A percentile compares a stretch with the other conserved stretches of the same genome.
Evolutionary conservation across 2,888 invertebrate genomes (phyloP).

Genomic region (Sinelater perroti): DNA sequence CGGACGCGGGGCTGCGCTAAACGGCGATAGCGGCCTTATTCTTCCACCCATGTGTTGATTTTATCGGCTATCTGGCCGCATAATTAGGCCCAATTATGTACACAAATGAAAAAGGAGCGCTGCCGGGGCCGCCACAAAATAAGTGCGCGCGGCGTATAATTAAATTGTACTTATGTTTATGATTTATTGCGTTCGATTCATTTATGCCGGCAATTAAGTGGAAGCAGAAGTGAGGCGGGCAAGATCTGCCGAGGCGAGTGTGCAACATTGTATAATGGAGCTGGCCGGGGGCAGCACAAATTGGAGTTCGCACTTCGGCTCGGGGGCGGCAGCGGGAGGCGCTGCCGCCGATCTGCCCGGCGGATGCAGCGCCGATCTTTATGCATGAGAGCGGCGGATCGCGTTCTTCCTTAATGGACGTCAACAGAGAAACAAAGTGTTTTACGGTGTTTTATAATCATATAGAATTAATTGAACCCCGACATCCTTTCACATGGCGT

Average conservation of each 20-base stretch:
- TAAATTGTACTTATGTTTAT: conserved; percentile 60
- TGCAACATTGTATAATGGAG: background rate
- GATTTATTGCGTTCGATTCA: conserved; percentile 60
- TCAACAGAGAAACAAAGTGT: conserved; percentile 26
- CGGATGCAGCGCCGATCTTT: conserved; percentile 23
- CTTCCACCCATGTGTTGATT: conserved; percentile 43
- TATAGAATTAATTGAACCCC: conserved; percentile 49
- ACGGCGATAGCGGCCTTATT: conserved; percentile 51
- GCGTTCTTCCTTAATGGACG: conserved; percentile 17
- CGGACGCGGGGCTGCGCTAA: conserved; percentile 44
- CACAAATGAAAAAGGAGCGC: no score
- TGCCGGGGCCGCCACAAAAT: no score
- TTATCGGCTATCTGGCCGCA: conserved; percentile 49
- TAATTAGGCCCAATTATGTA: conserved; percentile 53
- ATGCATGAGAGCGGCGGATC: conserved; percentile 21
- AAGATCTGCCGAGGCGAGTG: background rate
- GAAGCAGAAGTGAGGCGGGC: background rate
- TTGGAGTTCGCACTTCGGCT: conserved; percentile 25
- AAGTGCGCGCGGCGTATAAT: conserved; percentile 51
- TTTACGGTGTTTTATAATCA: conserved; percentile 46
- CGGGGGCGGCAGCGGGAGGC: conserved; percentile 14
- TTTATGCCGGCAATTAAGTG: conserved; percentile 52
- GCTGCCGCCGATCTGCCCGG: conserved; percentile 20
- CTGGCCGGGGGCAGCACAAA: conserved; percentile 16
- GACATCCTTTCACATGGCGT: conserved; percentile 52